A percentile compares a stretch with the other conserved stretches of the same genome.
phyloP scores from a whole-genome alignment of 2,113 vertebrate species.

The Holacanthus passer region DNA sequence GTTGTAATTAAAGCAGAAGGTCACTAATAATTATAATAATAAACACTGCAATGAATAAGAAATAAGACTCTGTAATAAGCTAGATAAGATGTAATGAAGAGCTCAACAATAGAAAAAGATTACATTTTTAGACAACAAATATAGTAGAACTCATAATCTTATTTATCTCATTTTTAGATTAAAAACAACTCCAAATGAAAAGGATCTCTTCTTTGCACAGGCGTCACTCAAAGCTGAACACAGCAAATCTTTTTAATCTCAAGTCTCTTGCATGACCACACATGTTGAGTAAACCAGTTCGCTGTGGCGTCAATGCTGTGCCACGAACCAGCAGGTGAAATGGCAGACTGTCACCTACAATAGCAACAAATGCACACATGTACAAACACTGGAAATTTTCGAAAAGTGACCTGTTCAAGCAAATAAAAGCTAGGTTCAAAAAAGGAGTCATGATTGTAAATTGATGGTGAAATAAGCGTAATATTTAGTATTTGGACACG shows the following conservation, averaged over 20 bases:
- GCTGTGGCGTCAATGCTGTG: constrained; percentile 1
- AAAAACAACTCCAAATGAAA: not conserved
- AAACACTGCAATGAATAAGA: constrained; percentile 5
- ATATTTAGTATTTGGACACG: constrained; percentile 10
- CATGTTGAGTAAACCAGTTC: constrained; percentile 11
- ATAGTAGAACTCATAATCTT: not conserved
- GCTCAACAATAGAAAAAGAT: not conserved
- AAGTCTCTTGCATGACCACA: not conserved
- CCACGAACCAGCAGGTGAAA: constrained; percentile 7
- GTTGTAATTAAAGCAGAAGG: constrained; percentile 54
- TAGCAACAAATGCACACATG: not conserved
- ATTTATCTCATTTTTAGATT: not conserved
- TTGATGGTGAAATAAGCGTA: not conserved
- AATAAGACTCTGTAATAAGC: not conserved
- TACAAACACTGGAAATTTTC: not conserved
- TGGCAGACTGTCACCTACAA: constrained; percentile 9
- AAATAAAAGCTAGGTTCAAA: not conserved
- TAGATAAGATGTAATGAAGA: not conserved
- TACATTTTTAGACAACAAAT: not conserved
- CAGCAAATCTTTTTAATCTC: not conserved
- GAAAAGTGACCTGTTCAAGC: not conserved
- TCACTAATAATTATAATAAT: constrained; percentile 33
- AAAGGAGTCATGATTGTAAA: not conserved
- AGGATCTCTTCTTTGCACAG: not conserved
- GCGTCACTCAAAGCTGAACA: not conserved